Percentiles rank a stretch among this genome's conserved stretches.
These are phyloP conservation scores for Agapornis roseicollis DNA, from an alignment of 2,113 vertebrate genomes.

Conservation along the genomic window DNA sequence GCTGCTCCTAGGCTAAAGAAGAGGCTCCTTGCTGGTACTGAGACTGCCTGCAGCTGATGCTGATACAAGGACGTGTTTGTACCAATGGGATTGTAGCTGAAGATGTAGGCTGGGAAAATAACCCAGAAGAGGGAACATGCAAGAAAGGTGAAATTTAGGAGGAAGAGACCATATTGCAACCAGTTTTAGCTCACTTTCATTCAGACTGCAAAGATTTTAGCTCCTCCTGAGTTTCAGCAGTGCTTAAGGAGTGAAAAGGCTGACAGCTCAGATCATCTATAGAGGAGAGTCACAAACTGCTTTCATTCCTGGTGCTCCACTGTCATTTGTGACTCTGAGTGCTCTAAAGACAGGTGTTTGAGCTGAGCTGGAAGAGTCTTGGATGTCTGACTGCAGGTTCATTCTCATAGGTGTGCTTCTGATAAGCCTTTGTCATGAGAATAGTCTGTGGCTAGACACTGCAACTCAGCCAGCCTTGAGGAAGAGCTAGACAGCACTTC, in stretches of 20 bases:
- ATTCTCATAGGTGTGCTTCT: not conserved
- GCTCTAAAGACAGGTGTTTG: not conserved
- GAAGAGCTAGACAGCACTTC: not conserved
- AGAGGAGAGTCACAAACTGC: not conserved
- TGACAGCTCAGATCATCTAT: accelerated
- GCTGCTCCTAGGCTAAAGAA: not conserved
- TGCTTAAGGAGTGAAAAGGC: not conserved
- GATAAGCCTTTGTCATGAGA: not conserved
- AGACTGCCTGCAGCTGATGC: not conserved
- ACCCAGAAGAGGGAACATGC: not conserved
- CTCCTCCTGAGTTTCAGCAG: not conserved
- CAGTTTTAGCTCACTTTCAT: not conserved
- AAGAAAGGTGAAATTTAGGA: not conserved
- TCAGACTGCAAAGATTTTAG: not conserved
- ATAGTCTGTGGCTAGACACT: not conserved
- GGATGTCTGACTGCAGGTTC: accelerated
- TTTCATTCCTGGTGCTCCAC: not conserved
- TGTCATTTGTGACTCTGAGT: not conserved
- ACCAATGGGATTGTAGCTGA: not conserved
- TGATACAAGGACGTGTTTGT: not conserved
- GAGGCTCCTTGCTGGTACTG: not conserved
- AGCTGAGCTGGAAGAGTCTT: not conserved
- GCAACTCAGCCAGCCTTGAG: not conserved
- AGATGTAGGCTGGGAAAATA: not conserved
- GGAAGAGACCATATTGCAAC: not conserved